Evolutionary conservation across 2,888 invertebrate genomes (phyloP).

Genomic region (Eustalomyia histrio): DNA sequence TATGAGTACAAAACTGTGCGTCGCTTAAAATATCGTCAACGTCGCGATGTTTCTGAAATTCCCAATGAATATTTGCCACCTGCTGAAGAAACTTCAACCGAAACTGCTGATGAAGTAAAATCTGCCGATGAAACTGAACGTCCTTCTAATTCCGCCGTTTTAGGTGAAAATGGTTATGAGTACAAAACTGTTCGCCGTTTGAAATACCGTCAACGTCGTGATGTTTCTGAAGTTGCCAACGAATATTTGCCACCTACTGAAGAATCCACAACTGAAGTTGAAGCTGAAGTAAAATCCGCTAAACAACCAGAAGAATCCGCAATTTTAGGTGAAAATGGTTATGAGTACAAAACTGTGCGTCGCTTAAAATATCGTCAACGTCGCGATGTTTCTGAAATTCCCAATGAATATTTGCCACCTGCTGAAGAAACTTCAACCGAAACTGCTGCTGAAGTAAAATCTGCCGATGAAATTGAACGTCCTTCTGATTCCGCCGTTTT

Average conservation of each 20-base stretch:
- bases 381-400: slow-evolving; percentile 66
- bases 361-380: slow-evolving; percentile 59
- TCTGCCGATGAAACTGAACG: slow-evolving; percentile 23
- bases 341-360: slow-evolving; percentile 68
- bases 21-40: slow-evolving; percentile 68
- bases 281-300: too few relatives aligned
- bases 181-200: slow-evolving; percentile 67
- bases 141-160: slow-evolving; percentile 44
- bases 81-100: too few relatives aligned
- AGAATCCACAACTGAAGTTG: slow-evolving; percentile 50
- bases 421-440: slow-evolving; percentile 52
- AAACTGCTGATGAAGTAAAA: slow-evolving; percentile 18
- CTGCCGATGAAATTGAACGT: slow-evolving; percentile 43
- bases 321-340: slow-evolving; percentile 63
- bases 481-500: not conserved
- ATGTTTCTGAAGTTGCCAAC: too few relatives aligned
- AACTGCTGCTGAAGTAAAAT: slow-evolving; percentile 54
- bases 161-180: slow-evolving; percentile 64
- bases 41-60: slow-evolving; percentile 71
- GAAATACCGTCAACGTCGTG: slow-evolving; percentile 60
- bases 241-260: slow-evolving; percentile 69
- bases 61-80: too few relatives aligned
- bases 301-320: too few relatives aligned
- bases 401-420: slow-evolving; percentile 60
- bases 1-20: slow-evolving; percentile 69